Base-by-base conservation (phyloP, 2,888 invertebrate genomes). In the Andrena minutula region DNA sequence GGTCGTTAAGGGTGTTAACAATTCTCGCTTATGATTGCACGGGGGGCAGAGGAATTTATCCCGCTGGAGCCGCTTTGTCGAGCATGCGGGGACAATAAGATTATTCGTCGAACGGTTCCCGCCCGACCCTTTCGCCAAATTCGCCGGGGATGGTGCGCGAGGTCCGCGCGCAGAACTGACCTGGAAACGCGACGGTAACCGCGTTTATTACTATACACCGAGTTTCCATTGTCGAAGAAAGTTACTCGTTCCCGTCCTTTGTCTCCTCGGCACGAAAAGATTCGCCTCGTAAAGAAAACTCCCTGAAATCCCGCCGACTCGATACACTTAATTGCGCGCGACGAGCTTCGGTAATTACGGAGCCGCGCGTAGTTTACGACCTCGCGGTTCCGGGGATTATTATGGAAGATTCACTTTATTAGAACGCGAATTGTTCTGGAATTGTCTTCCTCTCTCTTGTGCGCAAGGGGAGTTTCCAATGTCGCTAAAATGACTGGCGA, bases 41-140 rank as follows among this genome's bases (percentile, higher is more conserved):
- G 6, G 56, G 6, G 6, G 26, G 16, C 0, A 28, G 20, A 1
- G 10, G 1, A 65, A 41, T 69, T 32, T 58, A 64, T 26, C 28
- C 12, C 16, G 23, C 7, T 16, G 8, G 12, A 12, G 16, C 41
- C 61, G n/a, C 0, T 23, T 12, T 20, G n/a, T 0, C 7, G 0
- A 3, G 20, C 26, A 69, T 8, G 69, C 64, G 6, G 2, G 23
- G 26, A 28, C 49, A 58, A 64, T 69, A 51, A 79, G 20, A 61
- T 47, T 75, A 41, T 2, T 8, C 60, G 8, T 60, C 12, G 63
- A 41, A 63, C 28, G 35, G 41, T 61, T 51, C 1, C 32, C 51
- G n/a, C 1, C 5, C 16, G 28, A 35, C n/a, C 61, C 51, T 30
- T 23, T 20, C 12, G 1, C 7, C 23, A 65, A 65, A n/a, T 30